phyloP scores from a whole-genome alignment of 2,888 invertebrate genomes.

The Platycheirus rosarum region DNA sequence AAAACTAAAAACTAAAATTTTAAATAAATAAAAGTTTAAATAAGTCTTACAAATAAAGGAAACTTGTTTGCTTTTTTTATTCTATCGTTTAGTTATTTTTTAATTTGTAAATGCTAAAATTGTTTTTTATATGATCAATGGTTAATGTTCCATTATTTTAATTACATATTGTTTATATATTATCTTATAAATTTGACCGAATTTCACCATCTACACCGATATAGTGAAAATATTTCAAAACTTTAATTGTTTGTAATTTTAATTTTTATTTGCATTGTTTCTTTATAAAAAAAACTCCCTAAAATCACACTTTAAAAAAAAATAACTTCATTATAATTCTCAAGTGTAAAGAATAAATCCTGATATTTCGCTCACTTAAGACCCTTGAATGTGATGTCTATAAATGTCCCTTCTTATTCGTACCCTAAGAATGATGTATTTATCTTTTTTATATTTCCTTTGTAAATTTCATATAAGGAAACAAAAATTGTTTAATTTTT shows the following conservation, averaged over 20 bases:
- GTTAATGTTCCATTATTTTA: slow-evolving; percentile 50
- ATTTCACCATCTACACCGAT: slow-evolving; percentile 54
- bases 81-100: slow-evolving; percentile 69
- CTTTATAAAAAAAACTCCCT: slow-evolving; percentile 8
- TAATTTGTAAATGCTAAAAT: slow-evolving; percentile 74
- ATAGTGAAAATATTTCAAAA: background rate
- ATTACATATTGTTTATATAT: slow-evolving; percentile 41
- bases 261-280: slow-evolving; percentile 40
- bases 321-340: slow-evolving; percentile 12
- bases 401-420: slow-evolving; percentile 61
- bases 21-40: slow-evolving; percentile 56
- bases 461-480: slow-evolving; percentile 40
- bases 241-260: slow-evolving; percentile 13
- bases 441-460: slow-evolving; percentile 30
- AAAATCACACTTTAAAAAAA: slow-evolving; percentile 20
- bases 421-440: slow-evolving; percentile 58
- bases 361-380: slow-evolving; percentile 61
- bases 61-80: slow-evolving; percentile 58
- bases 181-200: slow-evolving; percentile 55
- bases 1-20: slow-evolving; percentile 54
- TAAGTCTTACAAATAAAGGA: slow-evolving; percentile 54
- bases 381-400: slow-evolving; percentile 69
- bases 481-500: slow-evolving; percentile 37
- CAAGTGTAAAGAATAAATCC: slow-evolving; percentile 38
- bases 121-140: slow-evolving; percentile 65